Percentiles rank a stretch among this genome's conserved stretches.
Conservation (phyloP, 2,797 vertebrate species). For the Paramormyrops hopkinsi region DNA sequence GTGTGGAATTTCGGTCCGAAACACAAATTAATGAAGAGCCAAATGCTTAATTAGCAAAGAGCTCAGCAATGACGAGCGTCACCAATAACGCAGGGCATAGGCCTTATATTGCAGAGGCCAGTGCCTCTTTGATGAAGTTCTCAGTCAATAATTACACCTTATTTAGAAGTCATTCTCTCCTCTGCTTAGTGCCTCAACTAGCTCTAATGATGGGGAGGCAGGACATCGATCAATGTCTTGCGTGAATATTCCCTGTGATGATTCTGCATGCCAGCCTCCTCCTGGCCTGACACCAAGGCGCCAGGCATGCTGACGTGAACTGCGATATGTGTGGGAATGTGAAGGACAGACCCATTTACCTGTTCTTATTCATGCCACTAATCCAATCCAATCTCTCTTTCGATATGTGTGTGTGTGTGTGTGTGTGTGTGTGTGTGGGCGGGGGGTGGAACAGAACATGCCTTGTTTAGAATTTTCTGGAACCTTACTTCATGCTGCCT, state of each 20-base stretch:
- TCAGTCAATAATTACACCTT: slow-evolving; percentile 7
- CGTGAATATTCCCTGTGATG: neutral
- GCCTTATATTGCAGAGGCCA: neutral
- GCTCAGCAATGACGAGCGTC: neutral
- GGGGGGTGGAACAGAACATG: neutral
- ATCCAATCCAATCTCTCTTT: neutral
- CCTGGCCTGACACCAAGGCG: neutral
- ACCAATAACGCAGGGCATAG: neutral
- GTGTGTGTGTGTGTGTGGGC: no score
- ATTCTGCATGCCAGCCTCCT: neutral
- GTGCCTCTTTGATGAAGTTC: neutral
- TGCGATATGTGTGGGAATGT: neutral
- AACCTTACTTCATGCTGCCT: neutral
- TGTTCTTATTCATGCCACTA: neutral
- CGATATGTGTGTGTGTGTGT: no score
- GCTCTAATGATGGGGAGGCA: neutral
- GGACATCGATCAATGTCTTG: neutral
- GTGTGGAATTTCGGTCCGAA: neutral
- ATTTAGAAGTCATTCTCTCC: neutral
- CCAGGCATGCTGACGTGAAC: neutral
- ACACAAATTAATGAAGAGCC: neutral
- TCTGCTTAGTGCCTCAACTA: neutral
- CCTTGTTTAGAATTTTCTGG: neutral
- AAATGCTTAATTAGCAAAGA: neutral
- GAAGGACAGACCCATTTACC: neutral